Evolutionary conservation across 2,888 invertebrate species (phyloP).

Genomic region (Ramazzottius varieornatus): DNA sequence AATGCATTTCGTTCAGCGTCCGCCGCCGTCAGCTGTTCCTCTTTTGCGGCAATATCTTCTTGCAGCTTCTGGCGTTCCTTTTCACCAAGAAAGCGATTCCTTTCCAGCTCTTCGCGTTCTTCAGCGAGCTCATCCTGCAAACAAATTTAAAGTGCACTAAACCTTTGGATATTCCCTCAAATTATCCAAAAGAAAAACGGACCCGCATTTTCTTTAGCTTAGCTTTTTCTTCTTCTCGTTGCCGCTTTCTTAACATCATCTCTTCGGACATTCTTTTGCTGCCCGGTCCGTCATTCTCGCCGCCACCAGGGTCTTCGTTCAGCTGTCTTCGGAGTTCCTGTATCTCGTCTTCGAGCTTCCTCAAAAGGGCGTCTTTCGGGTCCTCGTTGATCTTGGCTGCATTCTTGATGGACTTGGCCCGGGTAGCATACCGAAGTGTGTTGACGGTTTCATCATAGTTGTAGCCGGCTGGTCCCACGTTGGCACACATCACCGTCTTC

Average conservation of each 20-base stretch:
- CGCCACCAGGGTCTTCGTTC: no score
- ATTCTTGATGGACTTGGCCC: constrained; percentile 91
- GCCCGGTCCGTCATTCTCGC: no score
- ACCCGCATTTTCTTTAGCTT: no score
- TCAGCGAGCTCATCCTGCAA: constrained; percentile 17
- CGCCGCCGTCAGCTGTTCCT: constrained; percentile 6
- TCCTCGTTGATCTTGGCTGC: constrained; percentile 77
- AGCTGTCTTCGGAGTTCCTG: constrained; percentile 62
- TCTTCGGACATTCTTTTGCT: no score
- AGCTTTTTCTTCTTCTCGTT: no score
- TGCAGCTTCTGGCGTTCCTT: not conserved
- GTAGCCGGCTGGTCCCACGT: constrained; percentile 76
- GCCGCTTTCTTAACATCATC: no score
- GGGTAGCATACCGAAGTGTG: constrained; percentile 78
- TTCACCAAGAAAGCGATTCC: not conserved
- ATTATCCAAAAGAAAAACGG: no score
- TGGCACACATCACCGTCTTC: constrained; percentile 83
- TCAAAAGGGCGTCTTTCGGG: constrained; percentile 76
- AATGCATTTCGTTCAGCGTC: constrained; percentile 46
- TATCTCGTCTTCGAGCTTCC: constrained; percentile 87
- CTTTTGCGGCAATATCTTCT: constrained; percentile 6
- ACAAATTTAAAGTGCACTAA: not conserved
- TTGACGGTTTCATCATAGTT: constrained; percentile 94
- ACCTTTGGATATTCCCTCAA: no score
- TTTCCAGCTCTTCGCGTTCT: not conserved